Base-by-base conservation (phyloP, 2,113 vertebrate species). In the Condylura cristata region DNA sequence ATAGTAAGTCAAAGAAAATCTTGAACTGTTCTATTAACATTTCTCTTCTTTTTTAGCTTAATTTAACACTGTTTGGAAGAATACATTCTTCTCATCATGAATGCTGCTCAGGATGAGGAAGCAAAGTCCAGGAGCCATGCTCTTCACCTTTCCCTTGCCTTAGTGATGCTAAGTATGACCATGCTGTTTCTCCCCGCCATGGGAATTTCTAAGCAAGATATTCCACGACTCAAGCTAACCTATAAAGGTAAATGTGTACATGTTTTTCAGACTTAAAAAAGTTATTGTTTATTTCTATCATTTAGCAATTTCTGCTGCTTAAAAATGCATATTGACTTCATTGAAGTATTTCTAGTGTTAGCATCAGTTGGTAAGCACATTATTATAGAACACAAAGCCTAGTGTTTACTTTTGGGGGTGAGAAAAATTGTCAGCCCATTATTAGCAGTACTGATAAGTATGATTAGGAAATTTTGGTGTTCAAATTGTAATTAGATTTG, bases 201-300 rank as follows among this genome's bases (percentile, higher is more conserved):
- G 94, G 98, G 98, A 92, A 98, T 96, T 2, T 98, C 98, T 97
- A 99, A 99, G 98, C 99, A 99, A 98, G 99, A 98, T 95, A 97
- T 99, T 89, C 99, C 99, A 84, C 98, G 99, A 87, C 98, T 99
- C 95, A 99, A 99, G 96, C 99, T 99, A 91, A 98, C 98, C 96
- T 98, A 99, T 96, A 99, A 98, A 99, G 99, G 99, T 99, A 99
- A 98, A 97, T 37, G 28, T 66, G 8, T 58, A 53, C 87, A 86
- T 86, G 34, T 83, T 41, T 86, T 78, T 51, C 41, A 81, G 18
- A 53, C 13, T 86, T 22, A 6, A 22, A 56, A 56, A 22, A 56
- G 22, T 56, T 56, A 56, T 20, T 56, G 53, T 56, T 56, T 56
- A 56, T 22, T 20, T 22, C 53, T 56, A 22, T 56, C 20, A 56